These are phyloP conservation scores for Rhagoletis zephyria DNA, from an alignment of 1,140 invertebrate genomes.

Conservation along the genomic window DNA sequence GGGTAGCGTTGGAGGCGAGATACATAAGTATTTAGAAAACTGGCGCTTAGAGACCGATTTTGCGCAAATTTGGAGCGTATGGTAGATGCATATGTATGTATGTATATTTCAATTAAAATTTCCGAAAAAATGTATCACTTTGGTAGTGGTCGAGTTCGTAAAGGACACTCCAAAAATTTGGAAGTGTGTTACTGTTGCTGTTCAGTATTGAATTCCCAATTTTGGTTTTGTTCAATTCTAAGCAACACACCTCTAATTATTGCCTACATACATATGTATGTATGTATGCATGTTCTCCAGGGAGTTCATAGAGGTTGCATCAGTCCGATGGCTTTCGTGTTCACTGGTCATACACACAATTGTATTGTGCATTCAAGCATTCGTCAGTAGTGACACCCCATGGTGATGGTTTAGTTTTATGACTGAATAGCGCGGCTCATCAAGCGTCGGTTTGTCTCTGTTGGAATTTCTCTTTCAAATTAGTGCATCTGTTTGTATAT, in stretches of 20 bases:
- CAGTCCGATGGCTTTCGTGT: constrained; percentile 1
- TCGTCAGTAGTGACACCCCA: constrained; percentile 8
- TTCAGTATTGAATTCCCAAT: no score
- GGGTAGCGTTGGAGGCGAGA: no score
- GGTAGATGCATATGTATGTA: no score
- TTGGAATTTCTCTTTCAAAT: neutral
- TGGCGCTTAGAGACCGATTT: no score
- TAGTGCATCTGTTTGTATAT: neutral
- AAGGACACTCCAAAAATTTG: no score
- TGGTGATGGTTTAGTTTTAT: constrained; percentile 44
- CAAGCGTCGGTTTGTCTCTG: constrained; percentile 37
- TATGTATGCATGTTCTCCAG: neutral
- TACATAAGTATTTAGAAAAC: no score
- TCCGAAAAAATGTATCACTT: no score
- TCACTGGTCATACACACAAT: constrained; percentile 1
- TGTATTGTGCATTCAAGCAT: neutral
- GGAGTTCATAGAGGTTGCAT: neutral
- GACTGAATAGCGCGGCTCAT: constrained; percentile 21
- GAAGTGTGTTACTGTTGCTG: no score
- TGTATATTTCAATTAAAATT: no score
- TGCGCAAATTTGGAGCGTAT: no score
- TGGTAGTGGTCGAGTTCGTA: no score
- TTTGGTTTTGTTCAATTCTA: no score
- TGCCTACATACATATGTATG: neutral
- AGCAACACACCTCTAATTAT: neutral